phyloP scores from a whole-genome alignment of 2,888 invertebrate species.

The Steinernema carpocapsae region DNA sequence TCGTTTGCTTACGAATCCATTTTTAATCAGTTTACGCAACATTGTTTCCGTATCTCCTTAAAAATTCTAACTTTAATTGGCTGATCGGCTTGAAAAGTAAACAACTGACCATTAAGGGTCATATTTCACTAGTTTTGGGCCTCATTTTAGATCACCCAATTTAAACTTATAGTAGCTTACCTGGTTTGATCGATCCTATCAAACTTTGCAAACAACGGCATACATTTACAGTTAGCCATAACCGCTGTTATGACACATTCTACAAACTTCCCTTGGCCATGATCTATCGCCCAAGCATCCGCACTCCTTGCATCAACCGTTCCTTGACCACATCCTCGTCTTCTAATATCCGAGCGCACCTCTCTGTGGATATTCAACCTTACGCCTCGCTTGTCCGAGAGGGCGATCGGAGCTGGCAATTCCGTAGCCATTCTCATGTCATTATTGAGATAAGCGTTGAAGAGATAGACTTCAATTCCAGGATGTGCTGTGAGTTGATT shows the following conservation, averaged over 20 bases:
- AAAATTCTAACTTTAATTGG: too few species aligned
- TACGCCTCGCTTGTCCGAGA: conserved; percentile 53
- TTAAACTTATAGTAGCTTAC: too few species aligned
- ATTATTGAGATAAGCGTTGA: conserved; percentile 38
- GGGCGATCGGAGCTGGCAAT: conserved; percentile 45
- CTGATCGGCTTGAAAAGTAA: too few species aligned
- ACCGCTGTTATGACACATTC: neutral
- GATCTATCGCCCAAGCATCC: conserved; percentile 44
- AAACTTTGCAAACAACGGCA: neutral
- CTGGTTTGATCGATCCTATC: neutral
- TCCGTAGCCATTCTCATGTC: conserved; percentile 48
- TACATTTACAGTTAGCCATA: conserved; percentile 26
- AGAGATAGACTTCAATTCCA: conserved; percentile 50
- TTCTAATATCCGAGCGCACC: conserved; percentile 51
- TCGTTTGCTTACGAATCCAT: too few species aligned
- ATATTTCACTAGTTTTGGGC: too few species aligned
- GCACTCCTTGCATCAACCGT: conserved; percentile 46
- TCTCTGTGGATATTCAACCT: conserved; percentile 51
- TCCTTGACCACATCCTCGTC: conserved; percentile 52
- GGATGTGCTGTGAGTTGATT: conserved; percentile 46
- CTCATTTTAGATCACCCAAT: too few species aligned
- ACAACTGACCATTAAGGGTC: too few species aligned
- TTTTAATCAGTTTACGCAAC: too few species aligned
- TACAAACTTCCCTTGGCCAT: conserved; percentile 26
- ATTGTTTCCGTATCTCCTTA: too few species aligned